Conservation (phyloP, 2,888 invertebrate genomes). For the Leistus spinibarbis region DNA sequence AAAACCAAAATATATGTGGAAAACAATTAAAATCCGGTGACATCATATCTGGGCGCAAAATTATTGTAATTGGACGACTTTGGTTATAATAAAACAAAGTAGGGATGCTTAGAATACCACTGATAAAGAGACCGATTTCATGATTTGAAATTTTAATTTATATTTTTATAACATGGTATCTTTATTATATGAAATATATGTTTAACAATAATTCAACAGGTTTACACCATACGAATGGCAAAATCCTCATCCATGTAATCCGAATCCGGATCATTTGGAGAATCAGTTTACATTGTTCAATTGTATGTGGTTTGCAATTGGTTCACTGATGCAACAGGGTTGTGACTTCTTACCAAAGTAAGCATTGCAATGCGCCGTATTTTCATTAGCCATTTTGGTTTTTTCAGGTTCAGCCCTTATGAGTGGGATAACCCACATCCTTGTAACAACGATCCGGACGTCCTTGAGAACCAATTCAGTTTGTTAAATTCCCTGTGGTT, state of each 20-base stretch:
- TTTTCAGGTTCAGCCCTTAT: slow-evolving; percentile 84
- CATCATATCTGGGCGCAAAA: no score
- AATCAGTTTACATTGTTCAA: slow-evolving; percentile 92
- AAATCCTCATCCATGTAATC: slow-evolving; percentile 84
- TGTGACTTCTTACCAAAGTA: slow-evolving; percentile 95
- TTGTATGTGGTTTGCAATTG: slow-evolving; percentile 97
- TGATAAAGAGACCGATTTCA: no score
- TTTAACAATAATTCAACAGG: slow-evolving; percentile 58
- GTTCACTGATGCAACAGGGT: slow-evolving; percentile 94
- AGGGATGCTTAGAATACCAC: no score
- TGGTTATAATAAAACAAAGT: no score
- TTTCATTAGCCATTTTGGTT: neutral
- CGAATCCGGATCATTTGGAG: slow-evolving; percentile 80
- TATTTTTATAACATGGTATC: no score
- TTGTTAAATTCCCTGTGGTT: slow-evolving; percentile 94
- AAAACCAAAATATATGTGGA: no score
- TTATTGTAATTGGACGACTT: no score
- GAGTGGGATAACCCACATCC: slow-evolving; percentile 92
- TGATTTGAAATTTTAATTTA: no score
- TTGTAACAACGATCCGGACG: slow-evolving; percentile 83
- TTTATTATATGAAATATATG: neutral
- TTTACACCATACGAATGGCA: slow-evolving; percentile 97
- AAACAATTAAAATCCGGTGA: no score
- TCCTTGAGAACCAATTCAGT: slow-evolving; percentile 89
- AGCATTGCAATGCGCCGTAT: slow-evolving; percentile 53